Conservation (phyloP, 2,888 invertebrate genomes). For the Athalia cordata region DNA sequence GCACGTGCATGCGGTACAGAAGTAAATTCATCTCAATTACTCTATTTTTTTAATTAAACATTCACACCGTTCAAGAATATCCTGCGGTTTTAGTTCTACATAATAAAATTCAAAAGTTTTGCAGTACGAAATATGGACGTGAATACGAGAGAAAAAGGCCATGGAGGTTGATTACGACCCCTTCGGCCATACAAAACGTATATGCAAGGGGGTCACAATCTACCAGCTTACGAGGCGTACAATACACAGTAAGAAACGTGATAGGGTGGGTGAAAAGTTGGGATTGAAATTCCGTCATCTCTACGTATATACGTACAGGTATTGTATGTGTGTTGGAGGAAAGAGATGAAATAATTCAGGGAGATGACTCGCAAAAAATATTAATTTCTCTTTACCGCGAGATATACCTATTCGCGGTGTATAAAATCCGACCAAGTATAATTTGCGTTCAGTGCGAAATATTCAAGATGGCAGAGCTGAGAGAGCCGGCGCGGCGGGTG, state of each 20-base stretch:
- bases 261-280: no score
- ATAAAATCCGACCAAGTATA: neutral
- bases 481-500: no score
- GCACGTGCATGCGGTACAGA: no score
- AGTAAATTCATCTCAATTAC: no score
- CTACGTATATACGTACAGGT: neutral
- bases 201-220: neutral
- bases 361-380: conserved; percentile 3
- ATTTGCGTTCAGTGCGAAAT: conserved; percentile 2
- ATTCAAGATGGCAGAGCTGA: conserved; percentile 32
- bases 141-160: neutral
- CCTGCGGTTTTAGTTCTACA: no score
- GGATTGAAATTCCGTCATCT: neutral
- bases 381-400: conserved; percentile 22
- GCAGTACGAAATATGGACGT: neutral
- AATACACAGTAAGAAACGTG: neutral
- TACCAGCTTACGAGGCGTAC: neutral
- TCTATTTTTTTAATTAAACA: no score
- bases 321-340: no score
- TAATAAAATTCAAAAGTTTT: no score
- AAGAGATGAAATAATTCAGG: neutral
- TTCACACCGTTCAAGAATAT: no score
- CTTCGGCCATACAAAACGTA: neutral
- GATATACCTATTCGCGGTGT: neutral
- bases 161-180: neutral